Conservation (phyloP, 2,888 invertebrate genomes). For the Elysia crispata region DNA sequence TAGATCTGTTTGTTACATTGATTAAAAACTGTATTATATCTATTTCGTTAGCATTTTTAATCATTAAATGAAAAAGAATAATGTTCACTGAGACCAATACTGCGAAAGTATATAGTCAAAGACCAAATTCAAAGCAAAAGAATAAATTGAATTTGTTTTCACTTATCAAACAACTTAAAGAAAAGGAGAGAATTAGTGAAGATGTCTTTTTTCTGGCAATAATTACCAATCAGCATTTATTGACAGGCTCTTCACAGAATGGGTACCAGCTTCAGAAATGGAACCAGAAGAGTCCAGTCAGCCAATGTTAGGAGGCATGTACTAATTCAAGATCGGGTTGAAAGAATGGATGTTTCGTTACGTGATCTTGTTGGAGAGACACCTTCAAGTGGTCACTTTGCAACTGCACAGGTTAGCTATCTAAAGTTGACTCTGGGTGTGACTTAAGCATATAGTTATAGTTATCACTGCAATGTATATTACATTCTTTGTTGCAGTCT, state of each 20-base stretch:
- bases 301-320: conserved; percentile 5
- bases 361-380: conserved; percentile 37
- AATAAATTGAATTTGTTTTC: too few species aligned
- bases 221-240: background rate
- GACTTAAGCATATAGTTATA: too few species aligned
- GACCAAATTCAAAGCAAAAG: too few species aligned
- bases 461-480: too few species aligned
- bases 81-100: too few species aligned
- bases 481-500: too few species aligned
- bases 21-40: background rate
- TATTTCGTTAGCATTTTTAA: too few species aligned
- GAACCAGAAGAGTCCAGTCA: conserved; percentile 32
- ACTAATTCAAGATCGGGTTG: conserved; percentile 2
- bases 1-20: background rate
- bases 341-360: conserved; percentile 33
- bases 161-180: background rate
- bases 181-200: too few species aligned
- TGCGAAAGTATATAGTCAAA: too few species aligned
- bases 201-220: too few species aligned
- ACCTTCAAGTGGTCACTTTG: conserved; percentile 10
- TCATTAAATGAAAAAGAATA: background rate
- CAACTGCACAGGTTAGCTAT: conserved; percentile 4
- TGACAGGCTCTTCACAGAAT: conserved; percentile 23
- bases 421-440: too few species aligned
- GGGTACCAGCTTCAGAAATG: background rate